These are phyloP conservation scores for Allacma fusca DNA, from an alignment of 2,888 invertebrate genomes.

Conservation along the genomic window DNA sequence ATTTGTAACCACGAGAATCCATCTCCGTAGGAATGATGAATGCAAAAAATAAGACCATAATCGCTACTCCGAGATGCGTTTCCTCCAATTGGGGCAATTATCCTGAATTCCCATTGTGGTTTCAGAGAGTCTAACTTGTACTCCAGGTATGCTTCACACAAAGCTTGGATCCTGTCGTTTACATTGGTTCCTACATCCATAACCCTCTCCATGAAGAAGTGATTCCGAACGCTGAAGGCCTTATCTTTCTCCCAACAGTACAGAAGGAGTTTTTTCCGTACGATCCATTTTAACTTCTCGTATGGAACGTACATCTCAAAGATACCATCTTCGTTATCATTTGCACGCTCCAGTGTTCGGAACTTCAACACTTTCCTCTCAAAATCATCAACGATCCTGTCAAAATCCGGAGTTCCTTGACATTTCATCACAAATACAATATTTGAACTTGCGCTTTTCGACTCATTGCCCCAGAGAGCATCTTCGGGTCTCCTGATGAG, in stretches of 20 bases:
- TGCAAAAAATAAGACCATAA: constrained; percentile 45
- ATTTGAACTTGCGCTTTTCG: constrained; percentile 51
- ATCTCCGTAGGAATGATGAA: constrained; percentile 58
- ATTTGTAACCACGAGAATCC: constrained; percentile 57
- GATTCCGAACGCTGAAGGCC: constrained; percentile 51
- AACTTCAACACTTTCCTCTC: constrained; percentile 53
- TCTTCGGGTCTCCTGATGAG: constrained; percentile 51
- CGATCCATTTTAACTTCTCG: constrained; percentile 53
- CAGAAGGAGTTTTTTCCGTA: constrained; percentile 52
- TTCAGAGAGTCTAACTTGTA: constrained; percentile 47
- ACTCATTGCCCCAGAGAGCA: constrained; percentile 55
- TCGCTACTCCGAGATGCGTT: background rate
- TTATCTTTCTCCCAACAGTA: constrained; percentile 54
- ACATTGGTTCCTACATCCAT: constrained; percentile 47
- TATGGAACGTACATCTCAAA: constrained; percentile 52
- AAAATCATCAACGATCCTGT: constrained; percentile 51
- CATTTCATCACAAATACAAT: constrained; percentile 54
- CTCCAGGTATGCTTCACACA: constrained; percentile 53
- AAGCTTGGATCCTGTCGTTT: constrained; percentile 48
- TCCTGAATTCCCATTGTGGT: constrained; percentile 55
- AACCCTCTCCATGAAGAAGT: constrained; percentile 52
- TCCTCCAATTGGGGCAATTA: constrained; percentile 43
- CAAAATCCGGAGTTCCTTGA: constrained; percentile 48
- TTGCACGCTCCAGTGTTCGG: constrained; percentile 30
- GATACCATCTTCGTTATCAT: constrained; percentile 47